Percentiles rank a stretch among this genome's conserved stretches.
Evolutionary conservation across 2,113 vertebrate genomes (phyloP).

Genomic region (Mus pahari): DNA sequence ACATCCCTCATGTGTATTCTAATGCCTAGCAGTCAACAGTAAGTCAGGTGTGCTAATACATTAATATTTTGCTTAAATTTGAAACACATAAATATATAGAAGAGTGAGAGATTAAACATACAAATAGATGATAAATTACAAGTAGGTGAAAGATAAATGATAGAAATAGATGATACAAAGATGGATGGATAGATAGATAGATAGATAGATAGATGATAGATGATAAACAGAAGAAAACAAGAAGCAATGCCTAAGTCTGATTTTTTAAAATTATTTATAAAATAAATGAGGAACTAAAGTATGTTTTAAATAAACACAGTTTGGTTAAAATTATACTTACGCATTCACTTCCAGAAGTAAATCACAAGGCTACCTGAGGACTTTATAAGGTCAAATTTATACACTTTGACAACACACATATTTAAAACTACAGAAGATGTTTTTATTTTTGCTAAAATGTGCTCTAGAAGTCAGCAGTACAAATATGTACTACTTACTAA

Average conservation of each 20-base stretch:
- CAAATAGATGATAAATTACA: background rate
- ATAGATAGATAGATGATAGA: background rate
- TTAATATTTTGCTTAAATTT: background rate
- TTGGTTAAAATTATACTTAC: background rate
- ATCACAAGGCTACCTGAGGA: background rate
- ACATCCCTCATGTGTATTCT: background rate
- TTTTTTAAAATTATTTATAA: slow-evolving; percentile 22
- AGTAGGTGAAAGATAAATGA: background rate
- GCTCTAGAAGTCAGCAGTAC: background rate
- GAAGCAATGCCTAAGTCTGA: background rate
- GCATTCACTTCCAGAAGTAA: background rate
- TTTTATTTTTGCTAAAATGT: background rate
- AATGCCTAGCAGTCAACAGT: background rate
- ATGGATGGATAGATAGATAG: no score
- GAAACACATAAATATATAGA: background rate
- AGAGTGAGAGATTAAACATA: background rate
- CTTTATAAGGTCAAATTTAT: slow-evolving; percentile 1
- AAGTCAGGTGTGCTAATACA: background rate
- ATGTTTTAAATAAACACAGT: background rate
- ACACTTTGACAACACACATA: background rate
- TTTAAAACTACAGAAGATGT: background rate
- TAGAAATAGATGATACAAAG: no score
- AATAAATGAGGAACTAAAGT: background rate
- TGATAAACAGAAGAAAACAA: background rate
- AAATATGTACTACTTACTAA: slow-evolving; percentile 23